Base-by-base conservation (phyloP, 2,888 invertebrate species). In the Drosophila meridionalis region DNA sequence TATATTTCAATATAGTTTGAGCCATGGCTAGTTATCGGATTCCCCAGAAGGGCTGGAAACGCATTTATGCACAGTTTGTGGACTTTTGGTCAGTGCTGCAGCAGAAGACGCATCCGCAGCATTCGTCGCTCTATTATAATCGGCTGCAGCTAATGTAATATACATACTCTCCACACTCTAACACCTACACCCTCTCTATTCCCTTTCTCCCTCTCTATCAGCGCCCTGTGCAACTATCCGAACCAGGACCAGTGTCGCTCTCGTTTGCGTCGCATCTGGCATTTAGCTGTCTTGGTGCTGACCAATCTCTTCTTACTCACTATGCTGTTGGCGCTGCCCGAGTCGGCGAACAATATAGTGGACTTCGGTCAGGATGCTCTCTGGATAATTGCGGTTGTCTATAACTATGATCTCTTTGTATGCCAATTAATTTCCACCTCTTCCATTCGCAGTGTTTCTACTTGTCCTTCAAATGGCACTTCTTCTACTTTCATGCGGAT, bases 331-430 rank as follows among this genome's bases (percentile, higher is more conserved):
- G 78, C 62, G 0, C 6, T 73, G 3, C 34, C 56, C 0, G 80
- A 71, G 8, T 75, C 71, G 8, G 56, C 45, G 2, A 11, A 36
- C 28, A 57, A 63, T 43, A 12, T 78, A 11, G 58, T 71, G 1
- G 50, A 56, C 7, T 45, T 75, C 9, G 83, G 80, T 5, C 65
- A 82, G n/a, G 80, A 80, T 58, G 2, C 67, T 0, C 30, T 67
- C 0, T 85, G 73, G 48, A 2, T 40, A 0, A 50, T 69, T 42
- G 56, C 56, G 59, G 85, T 77, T 52, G 1, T 36, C 12, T 50
- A 30, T 20, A 6, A 14, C 12, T 7, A 9, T 7, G 12, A 42
- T 0, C 42, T 7, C 7, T 3, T 7, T 7, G 3, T 7, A 6
- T n/a, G 40, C n/a, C n/a, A n/a, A n/a, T 14, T 0, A 0, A 12